Evolutionary conservation across 1,140 invertebrate species (phyloP), one percentile per base, ranked within the genome.

Genomic region (Tetraneura akinire): DNA sequence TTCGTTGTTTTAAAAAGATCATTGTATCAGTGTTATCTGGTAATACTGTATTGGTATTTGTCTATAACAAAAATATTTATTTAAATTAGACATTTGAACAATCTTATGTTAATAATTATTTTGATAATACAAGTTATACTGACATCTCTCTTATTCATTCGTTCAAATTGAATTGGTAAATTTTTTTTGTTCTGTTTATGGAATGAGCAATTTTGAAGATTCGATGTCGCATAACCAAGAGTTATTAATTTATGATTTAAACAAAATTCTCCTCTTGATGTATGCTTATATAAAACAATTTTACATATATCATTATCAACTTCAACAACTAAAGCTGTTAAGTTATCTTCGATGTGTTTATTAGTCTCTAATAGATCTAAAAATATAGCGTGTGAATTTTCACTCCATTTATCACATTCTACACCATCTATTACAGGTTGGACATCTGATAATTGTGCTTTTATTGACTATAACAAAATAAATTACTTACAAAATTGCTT

Each of bases 341-440:
- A 55, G 10, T 18, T 55, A 14, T 49, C 26, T 6, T 47, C 11
- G 45, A 11, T 14, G 11, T 0, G 23, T 26, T 66, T n/a, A 70
- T 11, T 18, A 78, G 47, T n/a, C 5, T 80, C 62, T 85, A 82
- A 9, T 84, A 83, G 37, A 88, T 87, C 3, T 82, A 80, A 55
- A 85, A 83, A 70, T 87, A 83, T 37, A 85, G 85, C 6, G 84
- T 83, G 3, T 83, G 81, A 8, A 87, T 84, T 0, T 86, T 86
- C 0, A 90, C 84, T 68, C 89, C 90, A 60, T 90, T 86, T 10
- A 85, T 84, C 45, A 26, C 76, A 21, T 81, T 82, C 64, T 68
- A 78, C 1, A 64, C 62, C 55, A 80, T 71, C n/a, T 51, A 76
- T 6, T 13, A 37, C 42, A 0, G 49, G 73, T 55, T 23, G 14